phyloP scores from a whole-genome alignment of 1,140 invertebrate species.

The Drosophila melanogaster region Release_6_plus_ISO1_MT NT_033777.3:13481001-13481500 shows the following conservation, averaged over 20 bases:
- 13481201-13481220: conserved; percentile 30
- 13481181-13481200: conserved; percentile 15
- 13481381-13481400: conserved; percentile 36
- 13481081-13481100: conserved; percentile 3
- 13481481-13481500: conserved; percentile 26
- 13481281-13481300: conserved; percentile 40
- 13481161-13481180: conserved; percentile 10
- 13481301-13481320: conserved; percentile 22
- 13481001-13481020: neutral
- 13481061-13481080: neutral
- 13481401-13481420: conserved; percentile 41
- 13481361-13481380: conserved; percentile 24
- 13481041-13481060: neutral
- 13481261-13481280: conserved; percentile 16
- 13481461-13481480: conserved; percentile 37
- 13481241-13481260: conserved; percentile 40
- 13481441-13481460: conserved; percentile 2
- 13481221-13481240: conserved; percentile 33
- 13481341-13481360: conserved; percentile 16
- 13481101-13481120: conserved; percentile 9
- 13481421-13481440: conserved; percentile 40
- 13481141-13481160: neutral
- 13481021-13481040: neutral
- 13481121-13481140: too few relatives aligned
- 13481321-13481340: conserved; percentile 16